Percentiles rank a stretch among this genome's conserved stretches.
Evolutionary conservation across 2,888 invertebrate genomes (phyloP).

Genomic region (Drosophila formosana): DNA sequence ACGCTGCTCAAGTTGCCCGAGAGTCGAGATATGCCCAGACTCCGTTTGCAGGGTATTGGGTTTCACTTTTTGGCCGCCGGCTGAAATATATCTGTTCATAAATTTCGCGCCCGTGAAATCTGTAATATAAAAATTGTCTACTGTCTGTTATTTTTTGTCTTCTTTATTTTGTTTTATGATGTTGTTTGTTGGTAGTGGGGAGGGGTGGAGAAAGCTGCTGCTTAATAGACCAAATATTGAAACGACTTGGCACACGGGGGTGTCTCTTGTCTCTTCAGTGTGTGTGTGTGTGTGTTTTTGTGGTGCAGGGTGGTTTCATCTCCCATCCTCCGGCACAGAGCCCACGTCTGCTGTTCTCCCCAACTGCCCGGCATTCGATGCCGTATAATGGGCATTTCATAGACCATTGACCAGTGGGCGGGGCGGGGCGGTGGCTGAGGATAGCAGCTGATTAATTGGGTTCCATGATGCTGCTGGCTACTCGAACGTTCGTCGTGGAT

Average conservation of each 20-base stretch:
- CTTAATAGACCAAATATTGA: conserved; percentile 78
- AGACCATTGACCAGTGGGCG: conserved; percentile 74
- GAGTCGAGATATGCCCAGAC: conserved; percentile 6
- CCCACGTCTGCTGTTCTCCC: neutral
- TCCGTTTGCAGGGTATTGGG: conserved; percentile 32
- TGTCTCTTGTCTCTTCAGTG: conserved; percentile 23
- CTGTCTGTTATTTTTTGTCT: conserved; percentile 39
- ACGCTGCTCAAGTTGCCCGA: conserved; percentile 1
- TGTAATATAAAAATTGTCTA: conserved; percentile 68
- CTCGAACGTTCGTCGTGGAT: conserved; percentile 8
- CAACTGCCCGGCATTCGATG: neutral
- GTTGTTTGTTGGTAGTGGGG: too few species aligned
- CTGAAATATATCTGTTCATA: conserved; percentile 74
- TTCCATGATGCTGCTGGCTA: conserved; percentile 49
- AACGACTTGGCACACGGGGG: conserved; percentile 51
- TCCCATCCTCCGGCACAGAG: conserved; percentile 1
- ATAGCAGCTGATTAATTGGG: conserved; percentile 75
- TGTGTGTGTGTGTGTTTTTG: neutral
- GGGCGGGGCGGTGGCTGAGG: conserved; percentile 14
- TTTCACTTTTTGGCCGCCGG: conserved; percentile 50
- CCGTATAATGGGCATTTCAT: conserved; percentile 77
- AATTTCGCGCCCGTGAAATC: conserved; percentile 68
- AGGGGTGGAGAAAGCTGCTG: conserved; percentile 29
- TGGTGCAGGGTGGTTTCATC: conserved; percentile 17
- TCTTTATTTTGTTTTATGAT: neutral